phyloP scores from a whole-genome alignment of 2,113 vertebrate species.

The Platichthys stellatus region DNA sequence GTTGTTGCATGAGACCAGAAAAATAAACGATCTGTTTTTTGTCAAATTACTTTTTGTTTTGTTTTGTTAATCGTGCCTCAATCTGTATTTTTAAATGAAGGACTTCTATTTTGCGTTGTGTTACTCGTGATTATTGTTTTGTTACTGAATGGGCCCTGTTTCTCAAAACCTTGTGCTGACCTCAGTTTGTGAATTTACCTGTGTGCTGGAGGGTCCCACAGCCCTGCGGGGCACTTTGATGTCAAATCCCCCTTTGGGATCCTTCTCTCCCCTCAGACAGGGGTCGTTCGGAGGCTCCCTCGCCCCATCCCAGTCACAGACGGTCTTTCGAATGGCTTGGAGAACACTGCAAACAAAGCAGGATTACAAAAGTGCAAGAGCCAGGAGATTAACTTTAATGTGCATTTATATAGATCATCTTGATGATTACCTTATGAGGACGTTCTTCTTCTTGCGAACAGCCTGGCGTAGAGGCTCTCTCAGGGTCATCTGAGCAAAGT shows the following conservation, averaged over 20 bases:
- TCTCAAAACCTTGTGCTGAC: neutral
- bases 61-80: neutral
- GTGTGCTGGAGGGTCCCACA: slow-evolving; percentile 98
- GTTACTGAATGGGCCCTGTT: neutral
- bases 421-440: slow-evolving; percentile 91
- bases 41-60: neutral
- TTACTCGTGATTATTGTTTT: too few relatives aligned
- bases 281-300: slow-evolving; percentile 98
- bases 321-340: slow-evolving; percentile 97
- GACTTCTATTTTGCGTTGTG: too few relatives aligned
- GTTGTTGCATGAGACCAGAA: neutral
- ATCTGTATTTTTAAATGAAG: neutral
- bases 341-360: slow-evolving; percentile 85
- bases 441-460: slow-evolving; percentile 98
- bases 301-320: slow-evolving; percentile 98
- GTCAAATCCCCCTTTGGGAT: slow-evolving; percentile 98
- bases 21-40: neutral
- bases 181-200: slow-evolving; percentile 79
- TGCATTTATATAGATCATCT: neutral
- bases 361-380: neutral
- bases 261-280: slow-evolving; percentile 97
- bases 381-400: neutral
- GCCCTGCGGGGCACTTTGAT: slow-evolving; percentile 97
- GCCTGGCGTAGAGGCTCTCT: slow-evolving; percentile 95
- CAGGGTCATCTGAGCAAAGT: slow-evolving; percentile 96